These are phyloP conservation scores for Aegithalos caudatus DNA, from an alignment of 2,113 vertebrate species.

Conservation along the genomic window DNA sequence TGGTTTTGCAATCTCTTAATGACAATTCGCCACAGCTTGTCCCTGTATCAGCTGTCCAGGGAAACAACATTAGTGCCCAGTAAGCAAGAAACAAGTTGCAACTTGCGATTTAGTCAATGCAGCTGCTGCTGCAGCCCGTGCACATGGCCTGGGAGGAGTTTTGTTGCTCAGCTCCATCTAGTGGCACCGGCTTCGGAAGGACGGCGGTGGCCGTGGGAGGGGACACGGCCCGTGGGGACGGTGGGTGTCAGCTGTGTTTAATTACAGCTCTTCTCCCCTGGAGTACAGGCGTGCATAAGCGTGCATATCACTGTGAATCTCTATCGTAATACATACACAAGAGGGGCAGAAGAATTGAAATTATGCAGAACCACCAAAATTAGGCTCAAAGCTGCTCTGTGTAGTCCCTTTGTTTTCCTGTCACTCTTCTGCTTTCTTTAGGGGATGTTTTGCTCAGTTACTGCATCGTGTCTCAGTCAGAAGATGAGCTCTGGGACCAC, in stretches of 20 bases:
- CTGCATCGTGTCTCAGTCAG: background rate
- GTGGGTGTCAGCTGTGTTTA: background rate
- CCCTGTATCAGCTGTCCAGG: constrained; percentile 44
- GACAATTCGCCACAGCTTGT: constrained; percentile 26
- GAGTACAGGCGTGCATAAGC: fast-evolving
- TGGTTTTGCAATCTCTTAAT: constrained; percentile 37
- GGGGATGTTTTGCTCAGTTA: background rate
- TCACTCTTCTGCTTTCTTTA: background rate
- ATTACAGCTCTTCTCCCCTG: background rate
- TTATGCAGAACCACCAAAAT: background rate
- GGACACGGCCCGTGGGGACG: fast-evolving
- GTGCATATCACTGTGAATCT: background rate
- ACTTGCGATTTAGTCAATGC: background rate
- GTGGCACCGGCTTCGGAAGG: background rate
- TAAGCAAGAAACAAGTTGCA: constrained; percentile 45
- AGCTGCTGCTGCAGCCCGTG: background rate
- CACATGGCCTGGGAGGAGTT: background rate
- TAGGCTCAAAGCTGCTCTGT: background rate
- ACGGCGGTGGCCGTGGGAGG: background rate
- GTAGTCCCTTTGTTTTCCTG: background rate
- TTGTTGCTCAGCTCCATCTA: constrained; percentile 54
- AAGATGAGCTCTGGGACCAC: background rate
- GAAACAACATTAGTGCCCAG: constrained; percentile 29
- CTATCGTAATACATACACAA: too few relatives aligned
- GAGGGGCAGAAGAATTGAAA: background rate